A percentile compares a stretch with the other conserved stretches of the same genome.
These are phyloP conservation scores for Urocynchramus pylzowi DNA, from an alignment of 2,113 vertebrate genomes.

Conservation along the genomic window DNA sequence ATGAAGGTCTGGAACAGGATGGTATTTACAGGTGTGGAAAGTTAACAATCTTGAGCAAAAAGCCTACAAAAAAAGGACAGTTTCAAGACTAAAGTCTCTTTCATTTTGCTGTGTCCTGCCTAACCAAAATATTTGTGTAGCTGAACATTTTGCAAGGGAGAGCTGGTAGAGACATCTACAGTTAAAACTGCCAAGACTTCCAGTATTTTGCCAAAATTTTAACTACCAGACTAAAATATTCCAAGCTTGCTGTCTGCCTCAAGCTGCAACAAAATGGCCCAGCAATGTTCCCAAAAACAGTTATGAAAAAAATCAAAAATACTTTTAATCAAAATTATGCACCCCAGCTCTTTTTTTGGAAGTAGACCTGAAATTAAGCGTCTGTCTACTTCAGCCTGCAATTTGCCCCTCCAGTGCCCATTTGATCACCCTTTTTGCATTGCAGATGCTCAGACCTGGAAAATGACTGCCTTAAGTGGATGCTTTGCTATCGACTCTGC, in stretches of 20 bases:
- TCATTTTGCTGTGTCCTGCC: background rate
- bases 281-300: background rate
- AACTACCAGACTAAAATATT: constrained; percentile 32
- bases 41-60: background rate
- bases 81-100: background rate
- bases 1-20: background rate
- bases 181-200: background rate
- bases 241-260: constrained; percentile 1
- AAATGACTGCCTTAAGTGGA: background rate
- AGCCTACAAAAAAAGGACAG: background rate
- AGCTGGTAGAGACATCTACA: constrained; percentile 35
- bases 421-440: background rate
- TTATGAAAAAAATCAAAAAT: background rate
- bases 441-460: background rate
- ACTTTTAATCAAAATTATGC: background rate
- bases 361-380: background rate
- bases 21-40: background rate
- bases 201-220: constrained; percentile 40
- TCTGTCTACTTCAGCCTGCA: background rate
- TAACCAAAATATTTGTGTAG: constrained; percentile 18
- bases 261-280: background rate
- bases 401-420: background rate
- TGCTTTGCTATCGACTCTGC: background rate
- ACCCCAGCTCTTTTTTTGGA: background rate
- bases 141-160: background rate